Conservation (phyloP, 2,888 invertebrate genomes). For the Hofmannophila pseudospretella region DNA sequence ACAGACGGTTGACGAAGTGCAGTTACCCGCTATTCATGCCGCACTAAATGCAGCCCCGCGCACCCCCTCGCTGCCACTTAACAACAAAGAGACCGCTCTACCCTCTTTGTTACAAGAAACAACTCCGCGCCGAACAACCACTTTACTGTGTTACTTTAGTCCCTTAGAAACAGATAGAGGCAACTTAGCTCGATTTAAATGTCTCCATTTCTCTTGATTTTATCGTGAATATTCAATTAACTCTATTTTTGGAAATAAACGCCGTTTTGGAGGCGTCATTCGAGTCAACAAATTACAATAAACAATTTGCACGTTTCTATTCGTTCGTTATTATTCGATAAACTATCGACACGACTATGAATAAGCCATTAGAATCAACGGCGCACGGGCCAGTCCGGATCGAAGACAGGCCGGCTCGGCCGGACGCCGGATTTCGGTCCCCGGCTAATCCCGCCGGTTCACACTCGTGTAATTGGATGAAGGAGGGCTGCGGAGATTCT, state of each 20-base stretch:
- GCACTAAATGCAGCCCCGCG: constrained; percentile 62
- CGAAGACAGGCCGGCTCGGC: constrained; percentile 5
- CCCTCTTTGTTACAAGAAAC: constrained; percentile 74
- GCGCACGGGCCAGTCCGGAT: not conserved
- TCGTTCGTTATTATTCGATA: not conserved
- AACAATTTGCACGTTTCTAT: not conserved
- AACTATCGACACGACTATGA: not conserved
- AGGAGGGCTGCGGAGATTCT: constrained; percentile 62
- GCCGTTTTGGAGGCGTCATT: not conserved
- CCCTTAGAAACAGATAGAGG: constrained; percentile 44
- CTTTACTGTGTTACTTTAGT: constrained; percentile 54
- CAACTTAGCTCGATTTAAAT: constrained; percentile 25
- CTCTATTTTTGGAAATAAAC: not conserved
- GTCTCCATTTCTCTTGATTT: not conserved
- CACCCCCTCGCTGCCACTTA: constrained; percentile 47
- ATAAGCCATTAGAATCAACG: constrained; percentile 5
- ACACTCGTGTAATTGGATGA: constrained; percentile 73
- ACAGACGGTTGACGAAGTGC: constrained; percentile 72
- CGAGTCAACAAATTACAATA: not conserved
- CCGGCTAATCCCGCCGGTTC: constrained; percentile 63
- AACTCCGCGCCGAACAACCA: constrained; percentile 57
- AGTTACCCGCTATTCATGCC: constrained; percentile 70
- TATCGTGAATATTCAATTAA: not conserved
- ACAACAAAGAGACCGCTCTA: constrained; percentile 74
- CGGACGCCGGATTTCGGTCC: constrained; percentile 21